Base-by-base conservation (phyloP, 2,797 vertebrate species). In the Chaunax sp. region DNA sequence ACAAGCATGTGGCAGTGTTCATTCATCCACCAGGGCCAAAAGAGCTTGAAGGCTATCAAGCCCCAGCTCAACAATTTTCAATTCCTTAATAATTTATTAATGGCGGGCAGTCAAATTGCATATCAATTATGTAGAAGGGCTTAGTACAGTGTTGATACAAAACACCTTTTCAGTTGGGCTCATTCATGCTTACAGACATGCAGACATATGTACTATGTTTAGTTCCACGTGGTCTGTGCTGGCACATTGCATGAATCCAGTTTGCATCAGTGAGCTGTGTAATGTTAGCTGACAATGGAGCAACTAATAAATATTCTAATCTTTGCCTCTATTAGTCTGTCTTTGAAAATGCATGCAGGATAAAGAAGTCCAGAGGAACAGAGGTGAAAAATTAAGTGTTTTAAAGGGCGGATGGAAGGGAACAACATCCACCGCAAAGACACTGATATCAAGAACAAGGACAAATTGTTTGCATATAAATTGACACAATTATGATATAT, bases 111-210 rank as follows among this genome's bases (percentile, higher is more conserved):
- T 92, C 90, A 93, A 91, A 92, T 90, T 87, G 87, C 81, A 62
- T 88, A 89, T 93, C 77, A 92, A 92, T 93, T 91, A 93, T 93
- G 89, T 89, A 93, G 87, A 84, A 73, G 85, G 85, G 86, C 66
- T 89, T 87, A 87, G 90, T 89, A 87, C 87, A 84, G 78, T 83
- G 89, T 87, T 89, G 90, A 93, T 89, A 92, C 83, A 83, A 91
- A 91, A 92, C 85, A 91, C 87, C 84, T 69, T 85, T 72, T 82
- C 68, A 75, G 78, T 63, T 28, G 44, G 56, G 82, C 83, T 83
- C 82, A 83, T 88, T 87, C 84, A 87, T 85, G 86, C 83, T 86
- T 72, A 75, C 80, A 84, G 85, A 89, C 81, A 83, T 87, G 82
- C 78, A 82, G 82, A 83, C 78, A 76, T 81, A 83, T 72, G 82